Base-by-base conservation (phyloP, 2,113 vertebrate genomes). In the Saimiri boliviensis region DNA sequence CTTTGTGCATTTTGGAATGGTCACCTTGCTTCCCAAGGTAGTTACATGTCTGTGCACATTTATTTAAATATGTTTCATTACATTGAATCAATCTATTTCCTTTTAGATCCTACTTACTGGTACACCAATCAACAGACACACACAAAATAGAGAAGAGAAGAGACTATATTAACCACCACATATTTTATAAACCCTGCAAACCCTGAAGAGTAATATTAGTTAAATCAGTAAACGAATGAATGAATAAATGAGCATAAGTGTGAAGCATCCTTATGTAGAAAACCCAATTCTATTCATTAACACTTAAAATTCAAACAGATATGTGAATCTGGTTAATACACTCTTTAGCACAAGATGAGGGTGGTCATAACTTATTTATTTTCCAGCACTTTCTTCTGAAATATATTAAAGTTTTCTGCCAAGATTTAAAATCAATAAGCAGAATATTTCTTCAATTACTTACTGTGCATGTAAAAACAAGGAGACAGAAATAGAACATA, bases 361-460 rank as follows among this genome's bases (percentile, higher is more conserved):
- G 37, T 54, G 45, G 45, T 84, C 86, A 87, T 94, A 49, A 90
- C 47, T 95, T 88, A 97, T 73, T 89, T 91, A 91, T 95, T 94
- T 97, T 90, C 35, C 4, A 86, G 17, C 7, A 93, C 47, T 95
- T 91, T 93, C 77, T 92, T 81, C 45, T 92, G 70, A 96, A 94
- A 88, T 86, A 83, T 25, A 92, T 68, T 94, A 86, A 77, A 58
- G 6, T 79, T 87, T 80, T 71, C 47, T 71, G 42, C 17, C 70
- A 91, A 54, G 3, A 25, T 80, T 79, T 89, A 68, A 94, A 95
- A 95, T 88, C 80, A 95, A 77, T 90, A 79, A 40, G n/a, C 49
- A 95, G 54, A 84, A 83, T 91, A 63, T 81, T 92, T 96, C 68
- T 93, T 86, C 54, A 95, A 56, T 94, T 80, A 93, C 27, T 91